These are phyloP conservation scores for Siphonodentalium dalli DNA, from an alignment of 2,888 invertebrate species.

Conservation along the genomic window DNA sequence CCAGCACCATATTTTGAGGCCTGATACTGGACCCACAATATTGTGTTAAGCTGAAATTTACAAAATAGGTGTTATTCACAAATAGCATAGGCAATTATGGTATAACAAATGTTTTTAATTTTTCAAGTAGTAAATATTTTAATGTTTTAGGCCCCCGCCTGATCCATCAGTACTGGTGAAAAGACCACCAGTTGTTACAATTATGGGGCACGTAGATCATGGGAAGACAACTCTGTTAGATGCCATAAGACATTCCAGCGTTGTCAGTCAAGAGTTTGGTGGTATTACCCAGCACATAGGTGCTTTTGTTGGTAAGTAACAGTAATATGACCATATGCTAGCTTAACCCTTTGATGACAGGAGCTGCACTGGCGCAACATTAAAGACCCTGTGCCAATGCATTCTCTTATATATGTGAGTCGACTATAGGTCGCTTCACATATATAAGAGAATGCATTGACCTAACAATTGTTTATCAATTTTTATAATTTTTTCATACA, in stretches of 20 bases:
- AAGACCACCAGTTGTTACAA: slow-evolving; percentile 92
- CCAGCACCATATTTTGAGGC: no score
- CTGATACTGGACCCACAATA: no score
- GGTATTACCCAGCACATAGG: slow-evolving; percentile 99
- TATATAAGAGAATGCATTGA: no score
- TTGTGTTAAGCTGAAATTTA: no score
- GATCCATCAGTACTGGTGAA: slow-evolving; percentile 72
- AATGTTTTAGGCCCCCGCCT: slow-evolving; percentile 43
- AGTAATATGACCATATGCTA: not conserved
- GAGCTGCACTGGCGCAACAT: no score
- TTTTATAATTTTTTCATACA: no score
- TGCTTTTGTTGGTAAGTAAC: slow-evolving; percentile 77
- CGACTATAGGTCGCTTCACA: no score
- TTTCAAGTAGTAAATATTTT: no score
- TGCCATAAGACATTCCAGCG: slow-evolving; percentile 81
- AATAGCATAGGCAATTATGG: not conserved
- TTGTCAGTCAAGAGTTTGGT: slow-evolving; percentile 93
- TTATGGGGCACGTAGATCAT: slow-evolving; percentile 99
- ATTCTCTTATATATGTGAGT: no score
- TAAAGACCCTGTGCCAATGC: no score
- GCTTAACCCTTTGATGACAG: no score
- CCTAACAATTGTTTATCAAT: no score
- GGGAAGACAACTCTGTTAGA: slow-evolving; percentile 98
- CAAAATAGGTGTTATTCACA: not conserved
- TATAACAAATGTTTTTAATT: not conserved